These are phyloP conservation scores for Rhaphigaster nebulosa DNA, from an alignment of 2,888 invertebrate genomes.

Conservation along the genomic window DNA sequence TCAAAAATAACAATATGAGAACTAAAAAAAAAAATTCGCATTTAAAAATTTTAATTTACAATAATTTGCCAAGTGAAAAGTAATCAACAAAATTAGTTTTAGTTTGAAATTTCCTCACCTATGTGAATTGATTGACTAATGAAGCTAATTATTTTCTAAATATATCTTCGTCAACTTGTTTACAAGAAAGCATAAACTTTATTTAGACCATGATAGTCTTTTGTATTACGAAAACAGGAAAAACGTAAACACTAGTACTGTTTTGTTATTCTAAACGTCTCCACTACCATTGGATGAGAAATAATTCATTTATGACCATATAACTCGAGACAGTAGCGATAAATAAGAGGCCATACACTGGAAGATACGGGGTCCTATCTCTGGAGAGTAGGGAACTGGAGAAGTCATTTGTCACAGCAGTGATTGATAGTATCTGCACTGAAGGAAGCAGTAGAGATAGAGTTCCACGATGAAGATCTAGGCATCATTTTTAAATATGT, in stretches of 20 bases:
- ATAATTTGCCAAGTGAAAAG: no score
- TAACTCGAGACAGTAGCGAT: neutral
- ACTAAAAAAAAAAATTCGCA: no score
- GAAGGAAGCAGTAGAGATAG: neutral
- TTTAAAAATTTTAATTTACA: no score
- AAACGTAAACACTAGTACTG: neutral
- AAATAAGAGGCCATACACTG: constrained; percentile 1
- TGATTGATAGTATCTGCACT: constrained; percentile 6
- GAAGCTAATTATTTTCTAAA: no score
- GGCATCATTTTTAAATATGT: constrained; percentile 1
- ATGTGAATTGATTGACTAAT: no score
- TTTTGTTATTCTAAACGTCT: neutral
- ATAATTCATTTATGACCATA: neutral
- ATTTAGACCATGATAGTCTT: no score
- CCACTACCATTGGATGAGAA: neutral
- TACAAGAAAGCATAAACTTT: no score
- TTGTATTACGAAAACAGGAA: no score
- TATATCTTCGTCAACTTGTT: no score
- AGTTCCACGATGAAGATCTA: neutral
- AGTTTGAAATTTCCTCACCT: no score
- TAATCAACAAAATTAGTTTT: no score
- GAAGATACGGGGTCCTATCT: neutral
- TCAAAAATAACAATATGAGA: no score
- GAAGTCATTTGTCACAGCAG: neutral
- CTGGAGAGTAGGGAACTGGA: neutral